Percentiles rank a stretch among this genome's conserved stretches.
These are phyloP conservation scores for Odocoileus hemionus DNA, from an alignment of 2,113 vertebrate genomes.

Conservation along the genomic window DNA sequence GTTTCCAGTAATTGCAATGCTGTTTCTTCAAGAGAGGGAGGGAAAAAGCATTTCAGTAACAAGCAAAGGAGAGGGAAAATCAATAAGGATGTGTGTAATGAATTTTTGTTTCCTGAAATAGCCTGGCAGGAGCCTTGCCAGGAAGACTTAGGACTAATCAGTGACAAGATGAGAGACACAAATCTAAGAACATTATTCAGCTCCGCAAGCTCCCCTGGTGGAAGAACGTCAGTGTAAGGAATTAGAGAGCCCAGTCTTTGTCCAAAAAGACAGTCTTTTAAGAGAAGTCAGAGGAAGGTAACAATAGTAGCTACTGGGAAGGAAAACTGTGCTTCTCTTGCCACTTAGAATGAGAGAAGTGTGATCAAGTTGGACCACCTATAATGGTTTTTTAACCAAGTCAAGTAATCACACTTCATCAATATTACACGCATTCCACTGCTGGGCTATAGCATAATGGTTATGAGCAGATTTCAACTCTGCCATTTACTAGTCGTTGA, in stretches of 20 bases:
- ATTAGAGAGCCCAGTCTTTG: background rate
- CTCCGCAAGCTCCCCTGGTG: background rate
- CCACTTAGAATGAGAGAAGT: background rate
- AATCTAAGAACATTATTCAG: slow-evolving; percentile 49
- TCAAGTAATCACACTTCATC: background rate
- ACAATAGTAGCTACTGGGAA: background rate
- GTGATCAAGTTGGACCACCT: background rate
- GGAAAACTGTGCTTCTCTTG: background rate
- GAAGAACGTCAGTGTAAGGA: background rate
- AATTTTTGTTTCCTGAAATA: slow-evolving; percentile 77
- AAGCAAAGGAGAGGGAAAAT: slow-evolving; percentile 69
- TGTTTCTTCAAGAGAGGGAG: slow-evolving; percentile 34
- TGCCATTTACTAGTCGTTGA: background rate
- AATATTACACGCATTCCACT: background rate
- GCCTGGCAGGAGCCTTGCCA: slow-evolving; percentile 68
- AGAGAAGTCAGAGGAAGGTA: background rate
- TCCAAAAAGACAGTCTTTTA: background rate
- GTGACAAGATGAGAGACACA: slow-evolving; percentile 58
- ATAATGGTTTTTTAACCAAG: background rate
- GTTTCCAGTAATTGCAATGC: slow-evolving; percentile 66
- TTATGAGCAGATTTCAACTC: background rate
- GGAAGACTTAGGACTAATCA: slow-evolving; percentile 66
- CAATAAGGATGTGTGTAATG: slow-evolving; percentile 70
- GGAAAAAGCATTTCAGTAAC: slow-evolving; percentile 39
- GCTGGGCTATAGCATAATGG: background rate